Base-by-base conservation (phyloP, 2,888 invertebrate species). In the Phyto melanocephala region DNA sequence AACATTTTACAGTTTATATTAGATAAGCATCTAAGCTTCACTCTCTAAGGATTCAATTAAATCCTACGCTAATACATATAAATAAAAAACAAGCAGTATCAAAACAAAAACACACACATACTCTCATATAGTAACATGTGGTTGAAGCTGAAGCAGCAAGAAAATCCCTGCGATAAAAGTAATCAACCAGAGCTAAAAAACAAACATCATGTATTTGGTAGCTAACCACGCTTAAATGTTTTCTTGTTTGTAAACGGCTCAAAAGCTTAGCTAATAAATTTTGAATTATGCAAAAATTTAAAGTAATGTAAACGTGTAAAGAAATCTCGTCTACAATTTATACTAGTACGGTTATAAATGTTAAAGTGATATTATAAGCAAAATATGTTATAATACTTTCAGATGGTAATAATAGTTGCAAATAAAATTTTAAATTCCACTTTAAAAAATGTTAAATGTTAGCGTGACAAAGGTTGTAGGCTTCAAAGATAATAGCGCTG, bases 211-310 rank as follows among this genome's bases (percentile, higher is more conserved):
- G 45, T 52, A 33, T 62, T 17, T 50, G 75, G 42, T 17, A 10
- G 42, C 33, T 24, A 56, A 77, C 54, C 77, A 56, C 67, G 50
- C 15, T 72, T 60, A 79, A 79, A 65, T 58, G 62, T 76, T 56
- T 63, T 74, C 62, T 79, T 84, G 85, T 86, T 86, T 86, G 86
- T 85, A 85, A 85, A 80, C 84, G 75, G 86, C 87, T 89, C 86
- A 88, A 88, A 86, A 85, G 88, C 87, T 89, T 86, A 86, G 86
- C 85, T 86, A 85, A 87, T 88, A 87, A 87, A 88, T 86, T 85
- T 84, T 80, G 87, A 87, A 87, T 87, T 88, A 88, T 86, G 86
- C 87, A 84, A 52, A 67, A 67, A 75, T 58, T 75, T 13, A 54
- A 68, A 50, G n/a, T n/a, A 50, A 47, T 20, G 20, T 47, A 20